phyloP scores from a whole-genome alignment of 2,888 invertebrate species.

The Drosophila limbata region DNA sequence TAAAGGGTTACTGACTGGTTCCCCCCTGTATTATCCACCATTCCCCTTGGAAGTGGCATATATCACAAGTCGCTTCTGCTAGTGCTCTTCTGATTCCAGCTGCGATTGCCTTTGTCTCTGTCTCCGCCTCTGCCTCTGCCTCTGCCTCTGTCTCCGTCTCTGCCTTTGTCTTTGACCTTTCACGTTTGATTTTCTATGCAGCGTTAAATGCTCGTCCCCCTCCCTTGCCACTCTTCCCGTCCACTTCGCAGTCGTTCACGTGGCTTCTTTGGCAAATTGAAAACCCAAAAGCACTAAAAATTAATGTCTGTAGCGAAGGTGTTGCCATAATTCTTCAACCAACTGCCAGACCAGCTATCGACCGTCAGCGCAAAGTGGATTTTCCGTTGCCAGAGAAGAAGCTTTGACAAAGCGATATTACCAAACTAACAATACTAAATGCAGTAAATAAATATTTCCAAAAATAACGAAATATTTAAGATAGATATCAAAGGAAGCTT shows the following conservation, averaged over 20 bases:
- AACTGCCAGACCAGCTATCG: slow-evolving; percentile 33
- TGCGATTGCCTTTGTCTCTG: slow-evolving; percentile 26
- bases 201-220: slow-evolving; percentile 60
- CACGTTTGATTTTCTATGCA: slow-evolving; percentile 75
- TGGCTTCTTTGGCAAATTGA: slow-evolving; percentile 69
- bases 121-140: slow-evolving; percentile 56
- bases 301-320: slow-evolving; percentile 76
- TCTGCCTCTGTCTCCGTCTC: slow-evolving; percentile 29
- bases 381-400: slow-evolving; percentile 1
- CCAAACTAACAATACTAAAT: background rate
- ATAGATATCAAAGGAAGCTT: no score
- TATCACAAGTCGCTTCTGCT: slow-evolving; percentile 53
- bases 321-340: slow-evolving; percentile 58
- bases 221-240: slow-evolving; percentile 2
- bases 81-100: slow-evolving; percentile 8
- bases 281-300: slow-evolving; percentile 76
- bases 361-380: slow-evolving; percentile 13
- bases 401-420: background rate
- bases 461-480: background rate
- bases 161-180: slow-evolving; percentile 67
- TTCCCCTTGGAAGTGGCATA: slow-evolving; percentile 26
- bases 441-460: no score
- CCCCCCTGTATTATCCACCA: background rate
- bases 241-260: slow-evolving; percentile 46
- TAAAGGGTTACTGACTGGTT: slow-evolving; percentile 67